These are phyloP conservation scores for Chrysodeixis includens DNA, from an alignment of 2,888 invertebrate genomes.

Conservation along the genomic window DNA sequence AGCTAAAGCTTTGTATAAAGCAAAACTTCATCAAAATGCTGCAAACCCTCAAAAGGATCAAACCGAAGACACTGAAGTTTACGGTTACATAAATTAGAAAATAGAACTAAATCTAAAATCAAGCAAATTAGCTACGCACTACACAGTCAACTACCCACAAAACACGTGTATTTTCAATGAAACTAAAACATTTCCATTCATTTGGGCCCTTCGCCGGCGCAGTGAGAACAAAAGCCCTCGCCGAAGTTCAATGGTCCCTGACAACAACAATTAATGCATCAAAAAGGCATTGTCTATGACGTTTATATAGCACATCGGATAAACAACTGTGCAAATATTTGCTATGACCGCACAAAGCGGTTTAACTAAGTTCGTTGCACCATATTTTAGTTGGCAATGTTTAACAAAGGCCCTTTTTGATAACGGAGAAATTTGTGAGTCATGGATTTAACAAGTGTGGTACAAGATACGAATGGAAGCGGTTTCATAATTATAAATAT, in stretches of 20 bases:
- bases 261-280: conserved; percentile 44
- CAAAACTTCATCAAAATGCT: background rate
- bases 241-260: conserved; percentile 36
- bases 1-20: background rate
- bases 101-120: background rate
- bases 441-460: conserved; percentile 61
- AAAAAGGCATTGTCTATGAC: conserved; percentile 55
- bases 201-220: background rate
- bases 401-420: conserved; percentile 75
- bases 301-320: conserved; percentile 45
- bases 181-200: background rate
- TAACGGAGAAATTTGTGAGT: conserved; percentile 75
- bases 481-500: background rate
- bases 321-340: conserved; percentile 78
- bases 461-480: conserved; percentile 27
- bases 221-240: conserved; percentile 17
- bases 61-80: background rate
- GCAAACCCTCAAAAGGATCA: background rate
- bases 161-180: background rate
- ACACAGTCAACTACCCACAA: too few species aligned
- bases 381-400: conserved; percentile 69
- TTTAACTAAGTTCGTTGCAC: conserved; percentile 66
- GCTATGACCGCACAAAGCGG: conserved; percentile 62
- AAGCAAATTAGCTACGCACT: too few species aligned
- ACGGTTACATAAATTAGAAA: background rate